Conservation (phyloP, 1,140 invertebrate species). For the Drosophila insularis region DNA sequence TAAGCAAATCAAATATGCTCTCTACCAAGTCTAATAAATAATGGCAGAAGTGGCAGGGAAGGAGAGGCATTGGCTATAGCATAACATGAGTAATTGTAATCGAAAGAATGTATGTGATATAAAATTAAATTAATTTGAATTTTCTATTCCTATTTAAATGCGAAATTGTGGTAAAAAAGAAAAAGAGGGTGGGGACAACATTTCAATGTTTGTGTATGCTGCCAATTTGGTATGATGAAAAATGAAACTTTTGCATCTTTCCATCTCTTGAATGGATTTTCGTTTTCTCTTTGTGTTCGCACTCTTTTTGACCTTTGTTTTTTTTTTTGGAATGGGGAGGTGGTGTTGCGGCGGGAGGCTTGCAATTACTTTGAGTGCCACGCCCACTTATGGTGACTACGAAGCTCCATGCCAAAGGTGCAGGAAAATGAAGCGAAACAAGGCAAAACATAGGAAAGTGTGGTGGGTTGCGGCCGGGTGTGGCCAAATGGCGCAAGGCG, state of each 20-base stretch:
- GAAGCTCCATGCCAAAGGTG: too few relatives aligned
- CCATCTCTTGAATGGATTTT: neutral
- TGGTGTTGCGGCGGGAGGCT: neutral
- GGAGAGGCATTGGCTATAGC: neutral
- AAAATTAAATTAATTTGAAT: slow-evolving; percentile 57
- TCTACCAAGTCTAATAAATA: slow-evolving; percentile 49
- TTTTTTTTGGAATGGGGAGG: neutral
- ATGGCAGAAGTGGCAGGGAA: slow-evolving; percentile 1
- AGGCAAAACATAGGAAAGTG: neutral
- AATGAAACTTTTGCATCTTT: neutral
- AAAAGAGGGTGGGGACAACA: too few relatives aligned
- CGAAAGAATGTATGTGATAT: slow-evolving; percentile 23
- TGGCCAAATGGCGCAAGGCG: too few relatives aligned
- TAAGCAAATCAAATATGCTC: slow-evolving; percentile 56
- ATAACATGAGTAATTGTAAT: slow-evolving; percentile 7
- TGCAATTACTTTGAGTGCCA: slow-evolving; percentile 36
- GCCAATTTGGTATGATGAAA: neutral
- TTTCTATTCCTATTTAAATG: slow-evolving; percentile 18
- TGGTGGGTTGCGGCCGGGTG: neutral
- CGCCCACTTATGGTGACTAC: slow-evolving; percentile 4
- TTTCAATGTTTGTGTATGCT: neutral
- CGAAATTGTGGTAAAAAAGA: neutral
- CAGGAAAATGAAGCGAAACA: neutral
- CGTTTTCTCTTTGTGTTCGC: neutral
- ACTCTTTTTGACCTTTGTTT: neutral